These are phyloP conservation scores for Myanophis thanlyinensis DNA, from an alignment of 2,113 vertebrate genomes.

Conservation along the genomic window DNA sequence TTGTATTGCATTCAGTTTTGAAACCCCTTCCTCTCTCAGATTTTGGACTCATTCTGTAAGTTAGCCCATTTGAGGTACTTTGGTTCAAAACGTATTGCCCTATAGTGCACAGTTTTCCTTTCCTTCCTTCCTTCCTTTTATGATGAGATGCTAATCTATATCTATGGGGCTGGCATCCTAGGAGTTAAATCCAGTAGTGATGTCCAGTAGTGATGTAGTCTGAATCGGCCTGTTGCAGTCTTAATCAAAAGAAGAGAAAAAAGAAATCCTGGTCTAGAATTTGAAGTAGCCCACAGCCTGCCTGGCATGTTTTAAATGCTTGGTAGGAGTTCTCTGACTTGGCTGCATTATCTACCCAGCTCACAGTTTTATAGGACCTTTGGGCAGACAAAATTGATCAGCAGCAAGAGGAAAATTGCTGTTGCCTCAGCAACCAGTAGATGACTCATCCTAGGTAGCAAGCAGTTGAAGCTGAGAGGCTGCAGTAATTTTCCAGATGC, in stretches of 20 bases:
- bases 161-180: conserved; percentile 23
- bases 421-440: conserved; percentile 64
- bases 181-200: not conserved
- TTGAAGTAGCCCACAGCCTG: not conserved
- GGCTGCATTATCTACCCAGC: conserved; percentile 42
- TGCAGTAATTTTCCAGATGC: conserved; percentile 80
- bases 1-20: rapidly evolving
- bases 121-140: not conserved
- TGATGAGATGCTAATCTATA: conserved; percentile 25
- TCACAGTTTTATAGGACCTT: conserved; percentile 60
- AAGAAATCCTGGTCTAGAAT: not conserved
- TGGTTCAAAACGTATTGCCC: too few relatives aligned
- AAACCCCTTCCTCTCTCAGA: not conserved
- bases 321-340: conserved; percentile 36
- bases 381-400: conserved; percentile 59
- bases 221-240: rapidly evolving
- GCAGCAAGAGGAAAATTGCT: conserved; percentile 54
- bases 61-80: too few relatives aligned
- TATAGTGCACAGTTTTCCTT: too few relatives aligned
- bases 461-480: conserved; percentile 58
- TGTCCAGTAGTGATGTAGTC: not conserved
- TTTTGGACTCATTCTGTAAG: too few relatives aligned
- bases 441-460: conserved; percentile 65
- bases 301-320: conserved; percentile 10
- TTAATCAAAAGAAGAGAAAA: not conserved